Base-by-base conservation (phyloP, 2,888 invertebrate genomes). In the Macroteleia sp. region DNA sequence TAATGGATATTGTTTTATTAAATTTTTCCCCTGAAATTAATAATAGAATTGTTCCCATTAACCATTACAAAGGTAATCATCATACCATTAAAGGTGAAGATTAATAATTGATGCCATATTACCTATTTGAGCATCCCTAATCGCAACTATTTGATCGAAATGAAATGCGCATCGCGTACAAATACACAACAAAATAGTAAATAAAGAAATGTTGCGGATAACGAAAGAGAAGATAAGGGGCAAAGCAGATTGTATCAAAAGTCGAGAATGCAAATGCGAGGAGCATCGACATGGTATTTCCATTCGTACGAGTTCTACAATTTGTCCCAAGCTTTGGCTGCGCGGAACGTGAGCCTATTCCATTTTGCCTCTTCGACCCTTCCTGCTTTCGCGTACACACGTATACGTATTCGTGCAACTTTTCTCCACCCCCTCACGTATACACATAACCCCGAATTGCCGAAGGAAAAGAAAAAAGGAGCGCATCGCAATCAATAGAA, bases 251-350 rank as follows among this genome's bases (percentile, higher is more conserved):
- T 86, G 86, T 86, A 86, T 86, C 85, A 85, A 85, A 86, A 86
- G 85, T 85, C 86, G 82, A 85, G 64, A 83, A 87, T 86, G 86
- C 85, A 87, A 86, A 87, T 86, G 85, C 83, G 87, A 87, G 83
- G 85, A 86, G 85, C 85, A 86, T 87, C 86, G 84, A 85, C 86
- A 84, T 81, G 85, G 86, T 80, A 86, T 86, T 85, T 87, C 86
- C 87, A 87, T 87, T 85, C 83, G 86, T 83, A 81, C 84, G 83
- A 85, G 85, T 81, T 79, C 83, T 83, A 85, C 86, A 84, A 87
- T 87, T 88, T 87, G 87, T 88, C 82, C 86, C 87, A 87, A 88
- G 64, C 76, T 70, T 66, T n/a, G 59, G 64, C 70, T 76, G 62
- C 56, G 62, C 69, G 50, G 76, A 70, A 62, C 76, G 76, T 62